phyloP scores from a whole-genome alignment of 1,140 invertebrate genomes.

The Ips nitidus region DNA sequence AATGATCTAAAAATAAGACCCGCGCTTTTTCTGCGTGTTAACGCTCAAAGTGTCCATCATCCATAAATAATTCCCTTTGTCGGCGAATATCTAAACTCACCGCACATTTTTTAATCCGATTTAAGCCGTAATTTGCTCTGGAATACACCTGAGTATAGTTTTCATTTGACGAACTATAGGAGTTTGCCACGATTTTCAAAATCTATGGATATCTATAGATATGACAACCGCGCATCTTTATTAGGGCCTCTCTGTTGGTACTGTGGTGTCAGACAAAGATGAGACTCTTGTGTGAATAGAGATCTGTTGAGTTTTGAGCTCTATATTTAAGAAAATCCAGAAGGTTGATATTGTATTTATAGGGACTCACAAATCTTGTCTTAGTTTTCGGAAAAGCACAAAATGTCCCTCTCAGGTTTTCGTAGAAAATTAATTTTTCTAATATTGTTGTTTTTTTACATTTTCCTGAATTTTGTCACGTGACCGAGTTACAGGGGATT shows the following conservation, averaged over 20 bases:
- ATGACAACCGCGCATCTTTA: neutral
- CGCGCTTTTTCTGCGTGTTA: constrained; percentile 1
- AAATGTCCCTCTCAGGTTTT: neutral
- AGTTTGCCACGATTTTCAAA: neutral
- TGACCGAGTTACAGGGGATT: no score
- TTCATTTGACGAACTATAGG: neutral
- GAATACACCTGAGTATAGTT: neutral
- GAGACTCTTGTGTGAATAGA: neutral
- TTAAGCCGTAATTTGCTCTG: neutral
- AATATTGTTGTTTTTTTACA: no score
- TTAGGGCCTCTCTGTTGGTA: neutral
- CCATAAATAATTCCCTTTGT: constrained; percentile 3
- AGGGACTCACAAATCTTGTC: neutral
- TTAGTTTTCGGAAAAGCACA: neutral
- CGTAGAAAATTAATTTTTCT: neutral
- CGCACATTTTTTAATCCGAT: neutral
- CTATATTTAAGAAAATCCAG: neutral
- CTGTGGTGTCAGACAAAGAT: neutral
- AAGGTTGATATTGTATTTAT: neutral
- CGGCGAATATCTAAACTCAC: neutral
- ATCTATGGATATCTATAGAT: neutral
- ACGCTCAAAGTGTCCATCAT: neutral
- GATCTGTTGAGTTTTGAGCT: neutral
- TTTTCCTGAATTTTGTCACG: no score
- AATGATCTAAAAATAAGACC: neutral